These are phyloP conservation scores for Podarcis siculus DNA, from an alignment of 2,797 vertebrate species.

Conservation along the genomic window DNA sequence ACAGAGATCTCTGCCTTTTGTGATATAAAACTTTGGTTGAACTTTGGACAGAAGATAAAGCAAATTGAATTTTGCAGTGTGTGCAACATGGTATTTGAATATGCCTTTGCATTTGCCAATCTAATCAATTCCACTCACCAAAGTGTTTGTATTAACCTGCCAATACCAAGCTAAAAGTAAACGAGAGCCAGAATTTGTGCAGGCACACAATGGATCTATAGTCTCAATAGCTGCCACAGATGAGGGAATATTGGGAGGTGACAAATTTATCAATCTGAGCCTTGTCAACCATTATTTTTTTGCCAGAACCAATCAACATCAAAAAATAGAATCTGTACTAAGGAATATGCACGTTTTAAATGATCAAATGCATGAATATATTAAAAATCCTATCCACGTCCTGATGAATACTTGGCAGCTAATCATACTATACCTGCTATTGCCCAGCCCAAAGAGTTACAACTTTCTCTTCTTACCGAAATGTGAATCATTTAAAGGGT, in stretches of 20 bases:
- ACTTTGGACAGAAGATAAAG: background rate
- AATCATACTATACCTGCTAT: background rate
- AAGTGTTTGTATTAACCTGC: background rate
- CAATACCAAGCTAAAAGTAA: background rate
- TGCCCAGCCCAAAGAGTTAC: background rate
- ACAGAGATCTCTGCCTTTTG: background rate
- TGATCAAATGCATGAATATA: background rate
- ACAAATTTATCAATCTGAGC: constrained; percentile 10
- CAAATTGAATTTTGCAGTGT: background rate
- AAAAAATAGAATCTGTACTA: background rate
- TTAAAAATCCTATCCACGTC: background rate
- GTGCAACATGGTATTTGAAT: background rate
- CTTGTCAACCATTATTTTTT: background rate
- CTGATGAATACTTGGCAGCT: background rate
- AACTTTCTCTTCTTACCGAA: background rate
- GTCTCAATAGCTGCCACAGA: background rate
- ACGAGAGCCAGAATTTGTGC: background rate
- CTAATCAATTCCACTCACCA: background rate
- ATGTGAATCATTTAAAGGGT: background rate
- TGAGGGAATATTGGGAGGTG: constrained; percentile 21
- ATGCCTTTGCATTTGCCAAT: background rate
- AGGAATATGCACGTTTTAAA: background rate
- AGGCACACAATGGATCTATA: background rate
- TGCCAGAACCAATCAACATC: background rate
- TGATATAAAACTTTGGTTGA: background rate